phyloP scores from a whole-genome alignment of 2,888 invertebrate genomes.

The Galeruca laticollis region DNA sequence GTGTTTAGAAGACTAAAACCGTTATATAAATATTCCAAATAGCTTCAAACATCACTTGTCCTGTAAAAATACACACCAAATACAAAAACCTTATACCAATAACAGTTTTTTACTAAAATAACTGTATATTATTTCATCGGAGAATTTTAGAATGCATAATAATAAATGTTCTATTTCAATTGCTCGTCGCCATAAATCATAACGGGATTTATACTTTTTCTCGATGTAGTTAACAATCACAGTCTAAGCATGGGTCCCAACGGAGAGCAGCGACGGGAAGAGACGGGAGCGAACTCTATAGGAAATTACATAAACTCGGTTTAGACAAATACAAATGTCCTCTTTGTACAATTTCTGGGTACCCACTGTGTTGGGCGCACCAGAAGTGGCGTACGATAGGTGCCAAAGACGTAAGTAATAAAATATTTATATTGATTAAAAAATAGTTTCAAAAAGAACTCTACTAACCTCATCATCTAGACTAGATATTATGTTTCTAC shows the following conservation, averaged over 20 bases:
- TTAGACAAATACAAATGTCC: conserved; percentile 69
- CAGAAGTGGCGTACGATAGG: conserved; percentile 64
- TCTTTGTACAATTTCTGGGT: conserved; percentile 67
- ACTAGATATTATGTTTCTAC: not conserved
- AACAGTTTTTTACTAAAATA: not conserved
- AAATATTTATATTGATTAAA: not conserved
- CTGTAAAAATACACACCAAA: too few relatives aligned
- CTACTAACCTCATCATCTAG: not conserved
- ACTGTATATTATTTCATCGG: not conserved
- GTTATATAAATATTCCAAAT: too few relatives aligned
- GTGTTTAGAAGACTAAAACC: too few relatives aligned
- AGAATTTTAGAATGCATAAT: not conserved
- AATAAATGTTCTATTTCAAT: not conserved
- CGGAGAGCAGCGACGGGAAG: conserved; percentile 62
- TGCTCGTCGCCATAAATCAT: conserved; percentile 29
- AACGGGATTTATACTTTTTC: conserved; percentile 27
- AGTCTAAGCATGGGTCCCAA: conserved; percentile 61
- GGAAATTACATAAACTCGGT: conserved; percentile 70
- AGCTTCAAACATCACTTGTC: too few relatives aligned
- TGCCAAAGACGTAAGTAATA: conserved; percentile 52
- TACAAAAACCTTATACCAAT: not conserved
- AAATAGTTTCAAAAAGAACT: not conserved
- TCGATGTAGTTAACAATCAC: conserved; percentile 52
- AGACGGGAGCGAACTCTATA: conserved; percentile 66
- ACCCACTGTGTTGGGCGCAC: conserved; percentile 54